A percentile compares a stretch with the other conserved stretches of the same genome.
Evolutionary conservation across 2,888 invertebrate genomes (phyloP).

Genomic region (Mystacides longicornis): DNA sequence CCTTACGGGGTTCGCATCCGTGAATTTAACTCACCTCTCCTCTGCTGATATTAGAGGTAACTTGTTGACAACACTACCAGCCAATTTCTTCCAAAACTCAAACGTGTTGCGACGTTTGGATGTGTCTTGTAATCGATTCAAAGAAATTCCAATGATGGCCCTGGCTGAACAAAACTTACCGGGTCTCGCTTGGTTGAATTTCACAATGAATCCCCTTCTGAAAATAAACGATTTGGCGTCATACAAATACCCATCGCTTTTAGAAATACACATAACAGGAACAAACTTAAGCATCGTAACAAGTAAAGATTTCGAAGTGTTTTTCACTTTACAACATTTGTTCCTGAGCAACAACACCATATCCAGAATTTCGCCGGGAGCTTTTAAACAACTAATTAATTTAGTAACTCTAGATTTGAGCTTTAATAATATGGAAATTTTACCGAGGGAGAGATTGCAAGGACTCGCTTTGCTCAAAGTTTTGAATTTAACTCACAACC

Average conservation of each 20-base stretch:
- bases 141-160: constrained; percentile 70
- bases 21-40: constrained; percentile 64
- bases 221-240: constrained; percentile 66
- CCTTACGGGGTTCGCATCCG: constrained; percentile 67
- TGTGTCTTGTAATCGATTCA: constrained; percentile 69
- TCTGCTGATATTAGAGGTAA: constrained; percentile 72
- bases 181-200: constrained; percentile 66
- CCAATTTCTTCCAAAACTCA: constrained; percentile 73
- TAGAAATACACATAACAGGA: constrained; percentile 70
- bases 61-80: constrained; percentile 64
- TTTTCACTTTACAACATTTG: constrained; percentile 68
- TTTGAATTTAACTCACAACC: constrained; percentile 79
- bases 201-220: constrained; percentile 74
- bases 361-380: constrained; percentile 73
- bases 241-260: constrained; percentile 68
- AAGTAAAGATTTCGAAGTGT: constrained; percentile 78
- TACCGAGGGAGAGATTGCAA: constrained; percentile 78
- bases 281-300: constrained; percentile 79
- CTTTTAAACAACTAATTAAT: constrained; percentile 70
- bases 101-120: constrained; percentile 66
- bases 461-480: constrained; percentile 65
- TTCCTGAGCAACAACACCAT: constrained; percentile 68
- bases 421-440: constrained; percentile 71
- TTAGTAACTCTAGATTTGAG: constrained; percentile 74
- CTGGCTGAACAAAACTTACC: constrained; percentile 68